A percentile compares a stretch with the other conserved stretches of the same genome.
Evolutionary conservation across 1,140 invertebrate genomes (phyloP).

Genomic region (Drosophila melanica): DNA sequence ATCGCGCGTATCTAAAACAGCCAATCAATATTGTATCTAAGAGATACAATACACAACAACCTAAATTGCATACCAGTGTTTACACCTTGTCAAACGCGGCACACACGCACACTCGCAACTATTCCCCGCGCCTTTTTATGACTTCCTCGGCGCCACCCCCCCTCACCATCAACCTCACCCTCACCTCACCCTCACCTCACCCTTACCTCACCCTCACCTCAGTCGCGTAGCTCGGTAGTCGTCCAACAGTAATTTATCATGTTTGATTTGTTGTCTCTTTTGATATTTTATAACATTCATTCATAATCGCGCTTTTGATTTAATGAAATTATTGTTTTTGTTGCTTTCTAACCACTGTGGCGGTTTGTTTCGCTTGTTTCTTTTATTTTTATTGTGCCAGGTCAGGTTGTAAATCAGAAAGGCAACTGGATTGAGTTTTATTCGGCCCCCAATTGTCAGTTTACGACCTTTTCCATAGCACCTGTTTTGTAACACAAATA

Average conservation of each 20-base stretch:
- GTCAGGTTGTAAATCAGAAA: constrained; percentile 73
- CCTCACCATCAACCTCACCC: background rate
- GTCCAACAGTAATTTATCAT: constrained; percentile 69
- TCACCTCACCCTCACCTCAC: too few species aligned
- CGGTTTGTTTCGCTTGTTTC: background rate
- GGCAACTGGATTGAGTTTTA: constrained; percentile 26
- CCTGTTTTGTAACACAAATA: constrained; percentile 11
- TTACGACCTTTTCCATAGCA: constrained; percentile 2
- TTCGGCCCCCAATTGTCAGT: background rate
- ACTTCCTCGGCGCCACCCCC: constrained; percentile 1
- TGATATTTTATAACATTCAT: constrained; percentile 79
- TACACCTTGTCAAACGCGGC: constrained; percentile 77
- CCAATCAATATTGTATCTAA: constrained; percentile 76
- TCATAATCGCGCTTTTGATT: constrained; percentile 72
- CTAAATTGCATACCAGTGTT: constrained; percentile 80
- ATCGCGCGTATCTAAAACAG: constrained; percentile 62
- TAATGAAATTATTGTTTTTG: constrained; percentile 71
- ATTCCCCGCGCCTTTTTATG: constrained; percentile 34
- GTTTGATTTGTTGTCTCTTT: constrained; percentile 74
- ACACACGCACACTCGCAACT: background rate
- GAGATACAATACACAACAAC: constrained; percentile 61
- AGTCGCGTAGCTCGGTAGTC: constrained; percentile 47
- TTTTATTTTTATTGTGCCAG: constrained; percentile 62
- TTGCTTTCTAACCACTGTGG: background rate
- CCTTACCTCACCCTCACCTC: background rate